These are phyloP conservation scores for Callyntrura guangdongensis DNA, from an alignment of 2,888 invertebrate genomes.

Conservation along the genomic window DNA sequence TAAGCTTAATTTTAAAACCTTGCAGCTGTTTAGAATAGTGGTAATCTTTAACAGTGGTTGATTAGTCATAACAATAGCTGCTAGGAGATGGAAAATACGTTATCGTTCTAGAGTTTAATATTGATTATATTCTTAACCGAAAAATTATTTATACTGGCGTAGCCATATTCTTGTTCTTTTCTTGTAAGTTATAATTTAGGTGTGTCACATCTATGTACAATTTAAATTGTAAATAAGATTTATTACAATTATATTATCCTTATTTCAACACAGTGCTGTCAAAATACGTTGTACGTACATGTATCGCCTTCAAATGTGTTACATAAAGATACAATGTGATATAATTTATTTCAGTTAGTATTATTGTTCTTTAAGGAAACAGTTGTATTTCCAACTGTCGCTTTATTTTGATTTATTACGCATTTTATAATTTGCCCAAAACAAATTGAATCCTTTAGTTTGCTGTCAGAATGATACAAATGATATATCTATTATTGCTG, in stretches of 20 bases:
- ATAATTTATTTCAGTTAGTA: conserved; percentile 68
- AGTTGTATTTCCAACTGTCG: not conserved
- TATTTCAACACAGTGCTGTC: conserved; percentile 49
- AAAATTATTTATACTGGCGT: not conserved
- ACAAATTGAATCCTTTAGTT: not conserved
- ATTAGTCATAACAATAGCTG: conserved; percentile 15
- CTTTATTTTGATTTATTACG: not conserved
- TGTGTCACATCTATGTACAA: not conserved
- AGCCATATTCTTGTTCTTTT: not conserved
- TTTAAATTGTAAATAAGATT: not conserved
- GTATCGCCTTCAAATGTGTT: conserved; percentile 7
- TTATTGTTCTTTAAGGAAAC: not conserved
- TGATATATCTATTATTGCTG: not conserved
- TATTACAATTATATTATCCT: not conserved
- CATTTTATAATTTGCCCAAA: not conserved
- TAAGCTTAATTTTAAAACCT: not conserved
- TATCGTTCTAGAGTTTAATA: conserved; percentile 4
- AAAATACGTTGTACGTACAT: not conserved
- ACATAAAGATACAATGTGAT: conserved; percentile 67
- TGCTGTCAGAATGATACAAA: not conserved
- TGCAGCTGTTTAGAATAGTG: conserved; percentile 27
- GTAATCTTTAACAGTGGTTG: conserved; percentile 14
- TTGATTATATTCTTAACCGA: not conserved
- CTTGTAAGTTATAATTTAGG: not conserved
- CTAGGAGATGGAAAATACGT: not conserved